Evolutionary conservation across 2,888 invertebrate genomes (phyloP).

Genomic region (Ephialtes manifestator): DNA sequence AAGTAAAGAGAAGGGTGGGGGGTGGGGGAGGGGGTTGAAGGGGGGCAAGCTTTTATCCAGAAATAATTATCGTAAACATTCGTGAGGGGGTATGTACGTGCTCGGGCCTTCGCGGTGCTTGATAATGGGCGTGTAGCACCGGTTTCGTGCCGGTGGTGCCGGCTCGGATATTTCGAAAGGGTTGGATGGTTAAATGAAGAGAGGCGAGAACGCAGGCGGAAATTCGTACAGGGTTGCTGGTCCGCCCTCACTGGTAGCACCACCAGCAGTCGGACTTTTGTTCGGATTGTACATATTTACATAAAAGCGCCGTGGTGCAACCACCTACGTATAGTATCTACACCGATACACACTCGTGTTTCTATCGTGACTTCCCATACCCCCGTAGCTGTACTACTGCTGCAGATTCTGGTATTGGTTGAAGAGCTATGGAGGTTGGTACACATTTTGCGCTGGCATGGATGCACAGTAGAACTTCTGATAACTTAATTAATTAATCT

Average conservation of each 20-base stretch:
- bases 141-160: constrained; percentile 36
- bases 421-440: constrained; percentile 44
- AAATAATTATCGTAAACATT: constrained; percentile 59
- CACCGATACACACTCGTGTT: constrained; percentile 19
- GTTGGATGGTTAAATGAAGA: constrained; percentile 65
- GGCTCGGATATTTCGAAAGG: constrained; percentile 59
- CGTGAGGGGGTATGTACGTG: constrained; percentile 27
- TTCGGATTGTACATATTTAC: constrained; percentile 68
- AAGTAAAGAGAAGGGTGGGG: neutral
- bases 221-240: constrained; percentile 56
- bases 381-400: constrained; percentile 42
- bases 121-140: constrained; percentile 46
- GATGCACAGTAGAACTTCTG: constrained; percentile 21
- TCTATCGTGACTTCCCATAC: constrained; percentile 54
- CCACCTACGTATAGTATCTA: constrained; percentile 17
- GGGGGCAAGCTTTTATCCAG: constrained; percentile 44
- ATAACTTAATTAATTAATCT: constrained; percentile 2
- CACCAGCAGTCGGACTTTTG: constrained; percentile 59
- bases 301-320: constrained; percentile 40
- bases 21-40: too few relatives aligned
- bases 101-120: constrained; percentile 36
- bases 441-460: constrained; percentile 56
- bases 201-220: constrained; percentile 52
- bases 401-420: constrained; percentile 24
- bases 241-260: constrained; percentile 14